These are phyloP conservation scores for Geothlypis trichas DNA, from an alignment of 2,113 vertebrate species.

Conservation along the genomic window DNA sequence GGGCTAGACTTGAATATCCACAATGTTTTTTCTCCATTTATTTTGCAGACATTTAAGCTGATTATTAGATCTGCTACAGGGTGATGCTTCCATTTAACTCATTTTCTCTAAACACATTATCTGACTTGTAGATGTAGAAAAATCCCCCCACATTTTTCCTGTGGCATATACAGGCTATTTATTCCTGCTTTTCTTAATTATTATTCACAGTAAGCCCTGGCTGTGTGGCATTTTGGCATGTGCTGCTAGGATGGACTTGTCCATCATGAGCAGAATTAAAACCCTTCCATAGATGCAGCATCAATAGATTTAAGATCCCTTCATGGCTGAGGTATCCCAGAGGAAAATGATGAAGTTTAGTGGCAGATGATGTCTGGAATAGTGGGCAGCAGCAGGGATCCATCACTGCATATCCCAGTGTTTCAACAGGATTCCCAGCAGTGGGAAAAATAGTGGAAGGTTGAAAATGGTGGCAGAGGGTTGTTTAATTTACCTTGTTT, in stretches of 20 bases:
- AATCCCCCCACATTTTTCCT: neutral
- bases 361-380: neutral
- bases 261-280: neutral
- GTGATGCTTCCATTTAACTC: neutral
- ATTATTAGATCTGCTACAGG: neutral
- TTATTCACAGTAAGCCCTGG: neutral
- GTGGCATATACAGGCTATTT: neutral
- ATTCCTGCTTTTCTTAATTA: neutral
- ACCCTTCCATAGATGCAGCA: neutral
- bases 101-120: neutral
- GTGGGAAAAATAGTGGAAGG: neutral
- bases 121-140: neutral
- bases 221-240: neutral
- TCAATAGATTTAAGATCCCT: neutral
- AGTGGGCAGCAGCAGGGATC: neutral
- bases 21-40: neutral
- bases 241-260: neutral
- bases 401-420: neutral
- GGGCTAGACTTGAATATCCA: neutral
- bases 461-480: neutral
- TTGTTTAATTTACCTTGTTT: neutral
- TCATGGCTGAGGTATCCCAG: neutral
- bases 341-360: neutral
- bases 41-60: neutral
- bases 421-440: neutral